A percentile compares a stretch with the other conserved stretches of the same genome.
Evolutionary conservation across 2,888 invertebrate genomes (phyloP).

Genomic region (Nomada flava): DNA sequence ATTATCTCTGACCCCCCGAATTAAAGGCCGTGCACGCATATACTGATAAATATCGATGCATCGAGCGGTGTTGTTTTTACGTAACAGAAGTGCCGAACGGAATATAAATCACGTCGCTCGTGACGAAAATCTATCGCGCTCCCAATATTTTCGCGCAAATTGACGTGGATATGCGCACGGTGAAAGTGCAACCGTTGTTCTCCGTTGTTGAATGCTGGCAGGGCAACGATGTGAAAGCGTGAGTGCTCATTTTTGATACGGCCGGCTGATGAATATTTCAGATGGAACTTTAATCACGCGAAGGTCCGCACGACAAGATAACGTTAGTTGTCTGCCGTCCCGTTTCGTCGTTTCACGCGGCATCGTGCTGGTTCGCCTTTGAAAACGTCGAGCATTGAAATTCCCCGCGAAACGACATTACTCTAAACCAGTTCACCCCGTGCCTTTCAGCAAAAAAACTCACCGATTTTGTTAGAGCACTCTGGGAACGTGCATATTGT

Average conservation of each 20-base stretch:
- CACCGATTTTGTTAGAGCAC: background rate
- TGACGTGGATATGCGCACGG: background rate
- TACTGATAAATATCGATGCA: background rate
- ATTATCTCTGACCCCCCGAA: background rate
- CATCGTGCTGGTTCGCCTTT: conserved; percentile 6
- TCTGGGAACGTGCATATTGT: background rate
- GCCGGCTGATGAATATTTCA: conserved; percentile 36
- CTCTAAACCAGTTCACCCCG: background rate
- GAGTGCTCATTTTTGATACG: conserved; percentile 23
- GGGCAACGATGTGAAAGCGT: conserved; percentile 12
- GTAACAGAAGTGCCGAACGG: background rate
- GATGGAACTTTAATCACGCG: conserved; percentile 41
- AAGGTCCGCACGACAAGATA: conserved; percentile 19
- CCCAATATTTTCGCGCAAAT: conserved; percentile 28
- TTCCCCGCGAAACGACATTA: conserved; percentile 17
- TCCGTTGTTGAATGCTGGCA: background rate
- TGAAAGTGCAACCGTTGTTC: conserved; percentile 29
- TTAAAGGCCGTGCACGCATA: too few species aligned
- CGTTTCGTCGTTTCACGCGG: conserved; percentile 1
- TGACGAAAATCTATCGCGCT: background rate
- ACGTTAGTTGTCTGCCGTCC: conserved; percentile 14
- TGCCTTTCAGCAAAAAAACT: background rate
- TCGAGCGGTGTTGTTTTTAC: background rate
- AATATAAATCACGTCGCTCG: background rate
- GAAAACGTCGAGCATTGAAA: conserved; percentile 29